phyloP scores from a whole-genome alignment of 2,888 invertebrate genomes.

The Drosophila anomalata region DNA sequence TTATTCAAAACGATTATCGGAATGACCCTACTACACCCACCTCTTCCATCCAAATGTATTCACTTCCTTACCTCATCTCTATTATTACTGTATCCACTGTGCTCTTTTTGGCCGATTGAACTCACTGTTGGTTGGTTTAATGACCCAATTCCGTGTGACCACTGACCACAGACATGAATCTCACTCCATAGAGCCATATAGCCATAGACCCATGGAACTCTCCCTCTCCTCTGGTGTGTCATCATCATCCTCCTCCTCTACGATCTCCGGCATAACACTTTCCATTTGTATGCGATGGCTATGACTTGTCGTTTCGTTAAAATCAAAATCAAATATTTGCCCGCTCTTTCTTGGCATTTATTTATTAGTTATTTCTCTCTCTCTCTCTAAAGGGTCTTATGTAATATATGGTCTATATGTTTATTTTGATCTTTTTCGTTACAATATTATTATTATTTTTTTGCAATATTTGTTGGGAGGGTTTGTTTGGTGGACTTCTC shows the following conservation, averaged over 20 bases:
- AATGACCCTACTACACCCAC: conserved; percentile 3
- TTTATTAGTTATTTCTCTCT: conserved; percentile 34
- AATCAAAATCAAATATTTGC: conserved; percentile 75
- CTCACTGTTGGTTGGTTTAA: conserved; percentile 63
- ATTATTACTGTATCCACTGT: conserved; percentile 24
- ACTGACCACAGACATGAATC: conserved; percentile 72
- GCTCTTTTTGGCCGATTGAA: conserved; percentile 14
- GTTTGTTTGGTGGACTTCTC: conserved; percentile 18
- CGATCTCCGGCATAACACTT: conserved; percentile 70
- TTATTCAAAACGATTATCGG: not conserved
- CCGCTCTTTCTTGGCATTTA: conserved; percentile 48
- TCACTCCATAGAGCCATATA: not conserved
- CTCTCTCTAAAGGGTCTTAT: conserved; percentile 53
- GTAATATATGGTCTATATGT: conserved; percentile 50
- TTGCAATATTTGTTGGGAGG: conserved; percentile 16
- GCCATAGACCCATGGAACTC: too few relatives aligned
- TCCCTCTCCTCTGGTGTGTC: conserved; percentile 15
- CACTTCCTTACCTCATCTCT: conserved; percentile 25
- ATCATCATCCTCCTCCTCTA: conserved; percentile 32
- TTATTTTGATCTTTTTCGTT: conserved; percentile 41
- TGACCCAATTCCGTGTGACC: conserved; percentile 62
- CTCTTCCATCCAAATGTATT: not conserved
- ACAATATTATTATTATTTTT: conserved; percentile 30
- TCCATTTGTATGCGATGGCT: conserved; percentile 62
- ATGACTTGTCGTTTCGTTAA: conserved; percentile 72